Base-by-base conservation (phyloP, 2,888 invertebrate species). In the Trilocha varians region DNA sequence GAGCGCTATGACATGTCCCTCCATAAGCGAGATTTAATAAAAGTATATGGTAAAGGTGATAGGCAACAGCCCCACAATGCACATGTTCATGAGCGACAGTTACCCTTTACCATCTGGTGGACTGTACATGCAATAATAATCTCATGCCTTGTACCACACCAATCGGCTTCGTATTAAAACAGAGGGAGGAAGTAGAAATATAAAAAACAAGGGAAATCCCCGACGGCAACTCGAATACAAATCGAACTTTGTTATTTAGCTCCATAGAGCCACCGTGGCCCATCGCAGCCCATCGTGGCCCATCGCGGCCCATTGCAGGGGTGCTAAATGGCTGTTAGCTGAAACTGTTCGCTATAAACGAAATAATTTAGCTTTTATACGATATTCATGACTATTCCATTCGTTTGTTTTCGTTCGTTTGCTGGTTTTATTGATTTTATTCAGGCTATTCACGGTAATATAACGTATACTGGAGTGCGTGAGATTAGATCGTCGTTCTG, bases 171-270 rank as follows among this genome's bases (percentile, higher is more conserved):
- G 47, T 46, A 53, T 55, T 52, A 52, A 46, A 48, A 65, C 57
- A 41, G 51, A 48, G 50, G 51, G 50, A 52, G 50, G 50, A 55
- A 48, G 52, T 55, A 54, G 42, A 48, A 53, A 59, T 52, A 55
- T 57, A 61, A 59, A 65, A 72, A 62, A 66, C 58, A 68, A 54
- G 62, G 66, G 69, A 66, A 63, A 50, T 55, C 46, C 47, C 50
- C 60, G 50, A 44, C 55, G 62, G 59, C 50, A 60, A 60, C 62
- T 56, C 60, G 71, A 71, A 73, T 74, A 72, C 72, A 62, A 72
- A 71, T 66, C 66, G 65, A 60, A 62, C 16, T 50, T 44, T 48
- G 36, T 41, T 39, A 36, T 36, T 36, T 40, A 4, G 13, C 34
- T 16, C 39, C 11, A 16, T 25, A 37, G 14, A 25, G 18, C 14